Evolutionary conservation across 1,140 invertebrate genomes (phyloP), one percentile per base, ranked within the genome.

Genomic region (Orius insidiosus): DNA sequence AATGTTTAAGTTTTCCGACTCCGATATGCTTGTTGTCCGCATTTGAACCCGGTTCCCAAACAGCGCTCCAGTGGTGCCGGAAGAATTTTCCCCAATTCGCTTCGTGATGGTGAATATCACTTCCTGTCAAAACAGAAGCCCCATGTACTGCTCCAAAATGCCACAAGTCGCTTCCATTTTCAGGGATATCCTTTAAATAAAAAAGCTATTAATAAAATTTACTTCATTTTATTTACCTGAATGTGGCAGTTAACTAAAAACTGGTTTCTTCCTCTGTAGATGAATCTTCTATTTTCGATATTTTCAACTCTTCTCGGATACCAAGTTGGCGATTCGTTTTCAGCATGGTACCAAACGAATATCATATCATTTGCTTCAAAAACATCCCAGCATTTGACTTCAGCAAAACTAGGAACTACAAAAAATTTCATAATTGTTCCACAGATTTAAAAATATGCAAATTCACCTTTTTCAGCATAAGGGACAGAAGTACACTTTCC

Each of bases 91-190:
- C 31, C 38, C 44, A 43, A 50, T 7, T n/a, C 14, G 48, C 48
- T 11, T n/a, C n/a, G n/a, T 47, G 42, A 45, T 31, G 33, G 1
- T 40, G 57, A 18, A 70, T 58, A 43, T 69, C 62, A 1, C 68
- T 59, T 19, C 75, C 70, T 16, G 69, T 54, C 32, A 84, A 53
- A 54, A 80, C 59, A 30, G 68, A 57, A 13, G 72, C 62, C 16
- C 69, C 70, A 53, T 93, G 87, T 0, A 93, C 68, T 0, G 76
- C 70, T 42, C 69, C 70, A 8, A 94, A 64, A 59, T 93, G 88
- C 0, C 78, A 76, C 1, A 80, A 65, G 58, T 94, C 88, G 0
- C 85, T 82, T 0, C 85, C 88, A 55, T 94, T 94, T 62, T 93
- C 87, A 1, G 87, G 85, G 36, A 93, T 84, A 57, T 93, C 88